Conservation (phyloP, 2,113 vertebrate species). For the Halcyon malimbica region DNA sequence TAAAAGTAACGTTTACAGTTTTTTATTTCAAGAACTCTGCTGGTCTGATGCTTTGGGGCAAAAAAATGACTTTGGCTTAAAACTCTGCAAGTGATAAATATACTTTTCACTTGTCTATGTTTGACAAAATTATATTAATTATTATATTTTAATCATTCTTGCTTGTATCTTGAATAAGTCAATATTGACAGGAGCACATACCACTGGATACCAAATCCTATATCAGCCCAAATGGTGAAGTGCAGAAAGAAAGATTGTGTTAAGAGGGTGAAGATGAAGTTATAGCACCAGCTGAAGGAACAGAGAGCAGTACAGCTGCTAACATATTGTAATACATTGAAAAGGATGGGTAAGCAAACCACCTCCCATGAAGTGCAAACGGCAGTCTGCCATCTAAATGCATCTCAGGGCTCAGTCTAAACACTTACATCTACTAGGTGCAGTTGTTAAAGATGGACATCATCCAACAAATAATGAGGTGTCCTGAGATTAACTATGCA, state of each 20-base stretch:
- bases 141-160: background rate
- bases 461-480: background rate
- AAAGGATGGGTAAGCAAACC: background rate
- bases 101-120: background rate
- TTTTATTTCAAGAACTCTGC: background rate
- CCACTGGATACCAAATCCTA: background rate
- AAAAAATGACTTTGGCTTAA: background rate
- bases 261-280: background rate
- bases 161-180: background rate
- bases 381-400: background rate
- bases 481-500: background rate
- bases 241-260: background rate
- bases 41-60: background rate
- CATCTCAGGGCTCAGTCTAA: background rate
- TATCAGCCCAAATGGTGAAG: background rate
- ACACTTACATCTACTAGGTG: background rate
- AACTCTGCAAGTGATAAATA: background rate
- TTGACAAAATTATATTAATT: background rate
- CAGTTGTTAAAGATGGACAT: background rate
- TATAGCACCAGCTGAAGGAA: background rate
- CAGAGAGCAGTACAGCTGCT: background rate
- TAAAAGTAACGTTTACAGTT: background rate
- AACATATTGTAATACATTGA: background rate
- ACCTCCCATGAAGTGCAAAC: background rate
- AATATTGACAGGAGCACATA: fast-evolving